Evolutionary conservation across 2,797 vertebrate genomes (phyloP).

Genomic region (Pantherophis alleghaniensis): DNA sequence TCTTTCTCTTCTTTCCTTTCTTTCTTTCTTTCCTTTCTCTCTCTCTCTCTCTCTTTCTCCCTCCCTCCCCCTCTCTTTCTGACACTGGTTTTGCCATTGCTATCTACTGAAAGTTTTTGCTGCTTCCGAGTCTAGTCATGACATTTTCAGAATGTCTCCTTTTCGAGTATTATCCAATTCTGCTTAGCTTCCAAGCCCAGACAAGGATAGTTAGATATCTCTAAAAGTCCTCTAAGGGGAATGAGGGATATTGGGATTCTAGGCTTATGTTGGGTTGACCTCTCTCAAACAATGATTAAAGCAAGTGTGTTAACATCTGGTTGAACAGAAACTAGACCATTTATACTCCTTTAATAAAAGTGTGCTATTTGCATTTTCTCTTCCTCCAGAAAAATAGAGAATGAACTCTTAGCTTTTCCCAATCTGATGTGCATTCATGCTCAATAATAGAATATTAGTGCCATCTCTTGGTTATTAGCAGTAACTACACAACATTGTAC

Average conservation of each 20-base stretch:
- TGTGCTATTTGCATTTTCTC: not conserved
- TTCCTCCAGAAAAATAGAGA: not conserved
- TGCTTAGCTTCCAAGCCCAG: not conserved
- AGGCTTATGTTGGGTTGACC: not conserved
- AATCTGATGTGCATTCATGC: not conserved
- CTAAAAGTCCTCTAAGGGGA: not conserved
- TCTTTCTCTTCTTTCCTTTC: too few species aligned
- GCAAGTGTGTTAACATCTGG: not conserved
- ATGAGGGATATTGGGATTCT: not conserved
- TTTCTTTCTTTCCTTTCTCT: too few species aligned
- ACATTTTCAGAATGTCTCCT: not conserved
- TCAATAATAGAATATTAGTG: not conserved
- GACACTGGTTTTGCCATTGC: not conserved
- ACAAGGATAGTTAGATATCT: not conserved
- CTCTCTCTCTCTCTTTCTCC: too few species aligned
- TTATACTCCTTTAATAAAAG: not conserved
- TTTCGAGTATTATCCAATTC: not conserved
- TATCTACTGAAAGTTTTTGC: not conserved
- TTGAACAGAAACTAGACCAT: not conserved
- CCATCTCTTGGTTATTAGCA: conserved; percentile 1
- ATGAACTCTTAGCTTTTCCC: not conserved
- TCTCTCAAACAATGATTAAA: not conserved
- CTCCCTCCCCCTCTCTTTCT: not conserved
- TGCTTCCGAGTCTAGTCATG: not conserved
- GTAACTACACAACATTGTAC: not conserved